Base-by-base conservation (phyloP, 2,113 vertebrate genomes). In the Leptosomus discolor region DNA sequence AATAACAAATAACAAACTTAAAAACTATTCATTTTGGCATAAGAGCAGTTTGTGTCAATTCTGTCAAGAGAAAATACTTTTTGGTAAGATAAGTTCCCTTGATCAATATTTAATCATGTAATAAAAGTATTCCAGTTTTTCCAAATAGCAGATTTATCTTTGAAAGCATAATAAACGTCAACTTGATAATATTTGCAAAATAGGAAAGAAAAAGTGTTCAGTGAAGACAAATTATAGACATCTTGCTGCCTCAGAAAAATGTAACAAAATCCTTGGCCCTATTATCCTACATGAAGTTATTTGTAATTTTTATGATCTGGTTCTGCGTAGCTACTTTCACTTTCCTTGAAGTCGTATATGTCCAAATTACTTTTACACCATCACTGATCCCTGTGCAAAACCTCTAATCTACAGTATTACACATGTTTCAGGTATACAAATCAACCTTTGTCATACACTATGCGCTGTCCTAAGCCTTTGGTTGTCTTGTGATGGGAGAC, bases 91-190 rank as follows among this genome's bases (percentile, higher is more conserved):
- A 91, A 94, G 92, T 89, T 78, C 32, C 63, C 83, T 89, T 95
- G 69, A 97, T 96, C 92, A 92, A 91, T 97, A 85, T 97, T 97
- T 97, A 92, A 96, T 95, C 77, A 73, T 91, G 67, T 69, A 87
- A 92, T 95, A 95, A 91, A 94, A 80, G 48, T 71, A 95, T 85
- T 82, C 48, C 22, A 78, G 53, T 64, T 96, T 94, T 96, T 91
- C 92, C 32, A 95, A 94, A 94, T 41, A 91, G 51, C 61, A 94
- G 53, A 94, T 94, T 85, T 85, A 89, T 87, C 80, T 97, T n/a
- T 63, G 53, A 57, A 53, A 89, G 16, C 48, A n/a, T 69, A 93
- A 92, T 89, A 92, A 94, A 71, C 64, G 89, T 82, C 80, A 89
- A 18, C 65, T 61, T 95, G 80, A 71, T 86, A 84, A 71, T 86